Base-by-base conservation (phyloP, 2,113 vertebrate species). In the Theristicus caerulescens region DNA sequence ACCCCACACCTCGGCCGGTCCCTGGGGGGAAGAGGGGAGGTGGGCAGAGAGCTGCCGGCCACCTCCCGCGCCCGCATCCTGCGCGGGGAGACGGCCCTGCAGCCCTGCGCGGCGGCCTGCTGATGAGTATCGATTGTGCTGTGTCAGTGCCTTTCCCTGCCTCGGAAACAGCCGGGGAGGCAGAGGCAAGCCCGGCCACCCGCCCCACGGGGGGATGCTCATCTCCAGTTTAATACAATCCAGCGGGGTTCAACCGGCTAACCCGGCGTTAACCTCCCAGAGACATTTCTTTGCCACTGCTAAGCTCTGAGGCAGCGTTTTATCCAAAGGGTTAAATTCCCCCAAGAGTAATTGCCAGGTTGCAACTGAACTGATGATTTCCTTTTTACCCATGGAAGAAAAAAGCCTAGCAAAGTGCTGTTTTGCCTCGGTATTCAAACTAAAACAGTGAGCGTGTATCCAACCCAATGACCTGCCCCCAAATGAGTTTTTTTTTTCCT, bases 1-100 rank as follows among this genome's bases (percentile, higher is more conserved):
- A 3, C 31, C 4, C 1, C 65, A 21, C 38, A 7, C 40, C 69
- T 24, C 2, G 2, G 62, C n/a, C 1, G 0, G 44, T 42, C 44
- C 34, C 38, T 2, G 10, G 46, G 51, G 55, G 74, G 6, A 9
- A 29, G 3, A 82, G 27, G 47, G 40, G 57, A 82, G 51, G 29
- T 32, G 82, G 79, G 44, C 31, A 49, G 57, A 26, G 62, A 76
- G 70, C 78, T 85, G 64, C 40, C 5, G 2, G 46, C 4, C 86
- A 29, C 32, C 19, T 49, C 40, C 86, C 47, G 49, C 5, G 1
- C 18, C 59, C 36, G 3, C 19, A 62, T 32, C 27, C 87, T 57
- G 80, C 4, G 1, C 4, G 0, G 42, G 52, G 73, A 91, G 69
- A 40, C 1, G 9, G 49, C 52, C 32, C 82, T 17, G 5, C 92